Conservation (phyloP, 2,797 vertebrate genomes). For the Ciconia nigra region DNA sequence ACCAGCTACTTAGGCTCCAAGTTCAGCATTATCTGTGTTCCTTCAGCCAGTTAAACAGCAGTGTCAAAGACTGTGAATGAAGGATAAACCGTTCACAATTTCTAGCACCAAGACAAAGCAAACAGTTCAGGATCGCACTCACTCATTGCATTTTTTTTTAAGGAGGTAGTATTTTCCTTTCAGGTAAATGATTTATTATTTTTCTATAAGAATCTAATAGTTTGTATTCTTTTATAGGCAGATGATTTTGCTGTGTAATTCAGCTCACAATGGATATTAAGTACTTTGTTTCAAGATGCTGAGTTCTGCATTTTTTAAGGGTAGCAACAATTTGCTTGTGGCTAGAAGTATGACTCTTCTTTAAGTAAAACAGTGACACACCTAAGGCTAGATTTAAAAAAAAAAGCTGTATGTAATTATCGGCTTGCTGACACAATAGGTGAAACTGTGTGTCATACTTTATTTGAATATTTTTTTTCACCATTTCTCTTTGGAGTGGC, state of each 20-base stretch:
- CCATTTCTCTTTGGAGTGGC: constrained; percentile 25
- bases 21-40: not conserved
- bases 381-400: constrained; percentile 67
- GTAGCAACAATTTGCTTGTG: constrained; percentile 60
- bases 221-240: not conserved
- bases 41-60: not conserved
- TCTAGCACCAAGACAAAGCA: not conserved
- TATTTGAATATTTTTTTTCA: constrained; percentile 41
- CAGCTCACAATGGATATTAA: constrained; percentile 1
- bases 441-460: constrained; percentile 71
- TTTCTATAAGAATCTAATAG: not conserved
- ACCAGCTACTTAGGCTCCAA: not conserved
- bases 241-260: constrained; percentile 10
- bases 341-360: constrained; percentile 64
- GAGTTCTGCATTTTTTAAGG: constrained; percentile 57
- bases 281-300: constrained; percentile 47
- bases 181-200: not conserved
- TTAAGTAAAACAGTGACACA: constrained; percentile 67
- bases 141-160: not conserved
- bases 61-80: not conserved
- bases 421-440: constrained; percentile 66
- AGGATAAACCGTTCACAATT: not conserved
- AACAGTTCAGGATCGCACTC: not conserved
- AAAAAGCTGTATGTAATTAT: constrained; percentile 55
- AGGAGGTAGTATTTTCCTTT: not conserved